Conservation (phyloP, 2,888 invertebrate species). For the Spilarctia lutea region DNA sequence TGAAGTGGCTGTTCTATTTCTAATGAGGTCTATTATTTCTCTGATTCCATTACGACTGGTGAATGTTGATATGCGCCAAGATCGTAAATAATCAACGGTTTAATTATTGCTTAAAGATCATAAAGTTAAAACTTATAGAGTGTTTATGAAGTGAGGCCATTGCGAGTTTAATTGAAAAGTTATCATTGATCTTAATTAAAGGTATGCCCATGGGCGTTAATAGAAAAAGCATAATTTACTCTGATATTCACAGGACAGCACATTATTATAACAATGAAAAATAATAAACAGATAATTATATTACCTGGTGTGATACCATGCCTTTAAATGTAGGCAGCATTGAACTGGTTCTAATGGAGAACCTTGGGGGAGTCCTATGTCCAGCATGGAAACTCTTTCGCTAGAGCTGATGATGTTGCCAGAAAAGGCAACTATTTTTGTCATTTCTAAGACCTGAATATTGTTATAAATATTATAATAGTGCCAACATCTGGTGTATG, state of each 20-base stretch:
- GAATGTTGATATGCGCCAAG: not conserved
- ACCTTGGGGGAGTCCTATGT: too few relatives aligned
- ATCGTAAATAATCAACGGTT: constrained; percentile 13
- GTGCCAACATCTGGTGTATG: too few relatives aligned
- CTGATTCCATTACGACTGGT: constrained; percentile 10
- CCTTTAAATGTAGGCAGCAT: too few relatives aligned
- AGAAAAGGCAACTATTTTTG: too few relatives aligned
- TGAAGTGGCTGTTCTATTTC: constrained; percentile 4
- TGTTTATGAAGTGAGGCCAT: constrained; percentile 14
- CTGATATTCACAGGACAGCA: too few relatives aligned
- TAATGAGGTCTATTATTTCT: constrained; percentile 13
- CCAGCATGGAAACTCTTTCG: too few relatives aligned
- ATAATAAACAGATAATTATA: not conserved
- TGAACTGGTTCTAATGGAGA: too few relatives aligned
- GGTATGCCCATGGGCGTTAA: not conserved
- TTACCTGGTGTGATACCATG: too few relatives aligned
- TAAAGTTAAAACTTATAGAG: constrained; percentile 19
- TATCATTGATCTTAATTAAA: constrained; percentile 10
- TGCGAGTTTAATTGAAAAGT: constrained; percentile 11
- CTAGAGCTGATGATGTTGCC: too few relatives aligned
- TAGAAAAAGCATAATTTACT: not conserved
- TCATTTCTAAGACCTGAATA: too few relatives aligned
- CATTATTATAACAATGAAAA: too few relatives aligned
- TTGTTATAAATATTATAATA: too few relatives aligned
- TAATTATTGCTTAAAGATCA: constrained; percentile 16